These are phyloP conservation scores for Harpalus rubripes DNA, from an alignment of 2,888 invertebrate genomes.

Conservation along the genomic window DNA sequence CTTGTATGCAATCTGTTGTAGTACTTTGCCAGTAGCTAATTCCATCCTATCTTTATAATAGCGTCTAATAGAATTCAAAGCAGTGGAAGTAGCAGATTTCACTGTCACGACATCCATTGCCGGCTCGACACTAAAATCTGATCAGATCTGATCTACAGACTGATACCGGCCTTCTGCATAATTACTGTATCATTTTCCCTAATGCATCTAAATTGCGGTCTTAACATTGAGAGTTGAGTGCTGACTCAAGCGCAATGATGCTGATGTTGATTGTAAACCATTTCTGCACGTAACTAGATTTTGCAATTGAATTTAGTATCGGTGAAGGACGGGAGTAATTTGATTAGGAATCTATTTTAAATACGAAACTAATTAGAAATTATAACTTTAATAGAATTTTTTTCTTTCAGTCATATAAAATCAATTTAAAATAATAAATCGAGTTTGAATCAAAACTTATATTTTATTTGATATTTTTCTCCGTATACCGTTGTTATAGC, in stretches of 20 bases:
- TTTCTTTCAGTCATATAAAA: too few species aligned
- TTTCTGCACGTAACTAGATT: slow-evolving; percentile 19
- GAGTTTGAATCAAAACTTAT: too few species aligned
- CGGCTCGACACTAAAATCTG: slow-evolving; percentile 10
- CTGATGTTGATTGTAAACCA: not conserved
- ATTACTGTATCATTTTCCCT: slow-evolving; percentile 61
- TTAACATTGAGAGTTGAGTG: slow-evolving; percentile 39
- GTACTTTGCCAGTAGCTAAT: slow-evolving; percentile 11
- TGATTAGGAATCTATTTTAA: not conserved
- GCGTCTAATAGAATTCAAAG: slow-evolving; percentile 29
- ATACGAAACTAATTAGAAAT: not conserved
- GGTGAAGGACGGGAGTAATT: slow-evolving; percentile 22
- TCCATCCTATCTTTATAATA: slow-evolving; percentile 21
- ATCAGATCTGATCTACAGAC: slow-evolving; percentile 23
- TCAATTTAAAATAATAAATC: too few species aligned
- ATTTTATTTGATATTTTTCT: too few species aligned
- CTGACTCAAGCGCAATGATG: slow-evolving; percentile 17
- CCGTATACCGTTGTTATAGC: too few species aligned
- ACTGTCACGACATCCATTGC: slow-evolving; percentile 4
- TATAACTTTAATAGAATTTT: too few species aligned
- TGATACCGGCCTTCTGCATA: slow-evolving; percentile 43
- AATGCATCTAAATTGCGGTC: slow-evolving; percentile 60
- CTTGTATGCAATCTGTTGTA: not conserved
- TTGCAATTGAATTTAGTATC: slow-evolving; percentile 30
- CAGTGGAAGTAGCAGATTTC: slow-evolving; percentile 16